Evolutionary conservation across 1,140 invertebrate genomes (phyloP), one percentile per base, ranked within the genome.

Genomic region (Drosophila rufa): DNA sequence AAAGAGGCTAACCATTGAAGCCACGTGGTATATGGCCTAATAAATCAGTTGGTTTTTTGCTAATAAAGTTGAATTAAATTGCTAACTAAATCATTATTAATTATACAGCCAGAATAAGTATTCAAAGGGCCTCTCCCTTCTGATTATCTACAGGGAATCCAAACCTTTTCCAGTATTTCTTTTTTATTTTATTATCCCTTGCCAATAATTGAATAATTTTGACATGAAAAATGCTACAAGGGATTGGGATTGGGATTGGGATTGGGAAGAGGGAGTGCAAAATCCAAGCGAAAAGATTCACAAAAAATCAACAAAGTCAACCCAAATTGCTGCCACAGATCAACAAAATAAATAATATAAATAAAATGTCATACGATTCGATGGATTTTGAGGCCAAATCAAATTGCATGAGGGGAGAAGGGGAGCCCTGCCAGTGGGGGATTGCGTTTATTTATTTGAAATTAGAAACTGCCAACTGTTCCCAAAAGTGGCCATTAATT

Each of bases 191-290:
- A 67, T 68, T 48, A 0, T 25, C 68, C 74, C 60, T 80, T 45
- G 48, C 57, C 61, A 78, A 84, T 80, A 84, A 84, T 84, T 84
- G 82, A 84, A 84, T 84, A 84, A 80, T 84, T 82, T 82, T 68
- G 70, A 67, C 83, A 87, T 76, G 66, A 80, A 87, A 80, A 87
- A 86, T 82, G 75, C 64, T 58, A 57, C 47, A 51, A 55, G 60
- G 40, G 56, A 46, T 56, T 45, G 45, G 9, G 22, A 22, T 22
- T 22, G 22, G 22, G 19, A 22, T 22, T 22, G 19, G 19, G 19
- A 22, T 2, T 19, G 42, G 3, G 25, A 27, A 27, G 25, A 27
- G 38, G 19, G 19, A 19, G 19, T 30, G 33, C 7, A 40, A 43
- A 40, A 47, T 22, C 47, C 71, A 75, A 61, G 50, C 58, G 71